Evolutionary conservation across 2,888 invertebrate genomes (phyloP), one percentile per base, ranked within the genome.

Genomic region (Herminia tarsipennalis): DNA sequence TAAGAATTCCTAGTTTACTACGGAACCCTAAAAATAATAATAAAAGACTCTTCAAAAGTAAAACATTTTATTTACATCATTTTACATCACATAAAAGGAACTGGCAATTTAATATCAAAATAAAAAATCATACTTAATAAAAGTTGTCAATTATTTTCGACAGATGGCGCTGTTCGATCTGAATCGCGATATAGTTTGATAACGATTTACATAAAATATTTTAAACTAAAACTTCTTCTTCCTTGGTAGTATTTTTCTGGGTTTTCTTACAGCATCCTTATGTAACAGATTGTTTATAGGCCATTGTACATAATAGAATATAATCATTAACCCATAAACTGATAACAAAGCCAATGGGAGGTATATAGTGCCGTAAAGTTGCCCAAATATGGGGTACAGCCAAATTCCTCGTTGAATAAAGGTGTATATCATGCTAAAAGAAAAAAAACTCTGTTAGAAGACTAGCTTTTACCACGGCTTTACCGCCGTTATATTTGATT

Each of bases 351-450:
- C 3, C 5, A 21, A 6, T 6, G 20, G 1, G 14, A 40, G 33
- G 20, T 33, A 27, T 8, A 27, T 3, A 18, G 14, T 25, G 2
- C 33, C 33, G 10, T 40, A 40, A 8, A 40, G 10, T 8, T 10
- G 28, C 0, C 10, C 30, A 24, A 37, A 44, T 27, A 43, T 21
- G 10, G 24, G 24, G 8, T 30, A 36, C 2, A 40, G 16, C 27
- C 20, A 30, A 6, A 50, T 8, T 13, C 33, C 2, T 3, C n/a
- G 35, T 34, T 41, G 21, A 34, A 20, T 33, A 5, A 17, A 40
- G 1, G 40, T 40, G 5, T 6, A 14, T 14, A 40, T 6, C 24
- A 40, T n/a, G 9, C 40, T 40, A 20, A 0, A 40, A 33, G 9
- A 33, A 27, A 9, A 9, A 24, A 30, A 2, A 9, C 2, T 2